These are phyloP conservation scores for Chamaea fasciata DNA, from an alignment of 2,113 vertebrate species.

Conservation along the genomic window DNA sequence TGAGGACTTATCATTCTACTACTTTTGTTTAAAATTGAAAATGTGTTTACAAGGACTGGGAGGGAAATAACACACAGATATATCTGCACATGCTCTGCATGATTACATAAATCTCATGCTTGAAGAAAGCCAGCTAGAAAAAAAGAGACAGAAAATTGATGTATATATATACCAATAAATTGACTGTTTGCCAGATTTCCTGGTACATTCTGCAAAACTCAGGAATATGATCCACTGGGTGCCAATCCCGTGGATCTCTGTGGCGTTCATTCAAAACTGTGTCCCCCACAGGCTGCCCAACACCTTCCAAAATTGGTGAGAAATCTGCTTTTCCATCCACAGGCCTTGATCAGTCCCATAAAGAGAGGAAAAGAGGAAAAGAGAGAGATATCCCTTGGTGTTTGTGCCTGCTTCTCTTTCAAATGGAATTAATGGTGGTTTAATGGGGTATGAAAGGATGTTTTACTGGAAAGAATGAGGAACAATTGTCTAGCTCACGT, in stretches of 20 bases:
- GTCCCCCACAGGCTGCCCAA: not conserved
- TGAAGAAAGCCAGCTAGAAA: not conserved
- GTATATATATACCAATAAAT: not conserved
- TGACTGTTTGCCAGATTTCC: not conserved
- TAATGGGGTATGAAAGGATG: conserved; percentile 84
- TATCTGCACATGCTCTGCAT: not conserved
- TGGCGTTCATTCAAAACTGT: not conserved
- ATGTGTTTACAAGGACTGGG: not conserved
- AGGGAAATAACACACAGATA: not conserved
- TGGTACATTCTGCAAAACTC: not conserved
- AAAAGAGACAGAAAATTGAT: not conserved
- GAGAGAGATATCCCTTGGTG: conserved; percentile 37
- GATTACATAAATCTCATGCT: not conserved
- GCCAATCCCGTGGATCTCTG: not conserved
- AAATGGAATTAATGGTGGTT: conserved; percentile 80
- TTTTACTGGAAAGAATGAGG: conserved; percentile 83
- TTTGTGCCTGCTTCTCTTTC: conserved; percentile 68
- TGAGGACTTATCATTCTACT: not conserved
- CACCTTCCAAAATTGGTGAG: not conserved
- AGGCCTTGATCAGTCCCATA: not conserved
- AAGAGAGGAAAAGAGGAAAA: conserved; percentile 39
- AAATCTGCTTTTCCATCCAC: not conserved
- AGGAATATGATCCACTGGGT: not conserved
- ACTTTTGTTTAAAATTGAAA: not conserved
- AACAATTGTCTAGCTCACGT: conserved; percentile 84